Conservation (phyloP, 2,797 vertebrate species). For the Neosilurus hyrtlii region DNA sequence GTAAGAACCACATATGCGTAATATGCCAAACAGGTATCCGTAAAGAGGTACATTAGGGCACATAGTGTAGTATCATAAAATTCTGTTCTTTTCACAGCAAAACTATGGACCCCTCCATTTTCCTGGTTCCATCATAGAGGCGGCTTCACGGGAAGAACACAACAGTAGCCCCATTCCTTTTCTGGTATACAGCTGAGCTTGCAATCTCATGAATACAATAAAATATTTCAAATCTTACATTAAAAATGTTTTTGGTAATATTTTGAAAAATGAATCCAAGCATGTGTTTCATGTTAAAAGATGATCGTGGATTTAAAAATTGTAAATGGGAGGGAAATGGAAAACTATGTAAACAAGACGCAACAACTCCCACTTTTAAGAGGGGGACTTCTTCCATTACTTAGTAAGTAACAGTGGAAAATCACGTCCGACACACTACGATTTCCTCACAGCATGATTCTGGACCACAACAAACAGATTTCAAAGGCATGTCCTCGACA, state of each 20-base stretch:
- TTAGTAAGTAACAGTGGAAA: slow-evolving; percentile 21
- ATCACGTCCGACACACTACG: slow-evolving; percentile 22
- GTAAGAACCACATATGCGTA: background rate
- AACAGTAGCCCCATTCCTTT: background rate
- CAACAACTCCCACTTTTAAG: slow-evolving; percentile 1
- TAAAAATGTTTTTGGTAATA: background rate
- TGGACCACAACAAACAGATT: slow-evolving; percentile 42
- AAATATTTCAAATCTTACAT: background rate
- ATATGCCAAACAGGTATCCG: background rate
- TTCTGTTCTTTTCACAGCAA: background rate
- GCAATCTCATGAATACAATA: background rate
- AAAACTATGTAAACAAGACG: background rate
- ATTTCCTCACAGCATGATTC: slow-evolving; percentile 33
- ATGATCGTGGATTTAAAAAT: background rate
- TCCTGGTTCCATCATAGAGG: background rate
- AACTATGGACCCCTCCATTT: background rate
- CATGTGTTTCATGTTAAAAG: background rate
- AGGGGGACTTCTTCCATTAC: slow-evolving; percentile 37
- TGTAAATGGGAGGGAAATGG: no score
- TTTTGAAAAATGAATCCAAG: background rate
- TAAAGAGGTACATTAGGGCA: background rate
- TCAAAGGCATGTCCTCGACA: slow-evolving; percentile 31
- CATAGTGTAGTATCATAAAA: no score
- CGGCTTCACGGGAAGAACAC: background rate
- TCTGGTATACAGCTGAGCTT: background rate